A percentile compares a stretch with the other conserved stretches of the same genome.
These are phyloP conservation scores for Alouatta palliata DNA, from an alignment of 2,113 vertebrate species.

Conservation along the genomic window DNA sequence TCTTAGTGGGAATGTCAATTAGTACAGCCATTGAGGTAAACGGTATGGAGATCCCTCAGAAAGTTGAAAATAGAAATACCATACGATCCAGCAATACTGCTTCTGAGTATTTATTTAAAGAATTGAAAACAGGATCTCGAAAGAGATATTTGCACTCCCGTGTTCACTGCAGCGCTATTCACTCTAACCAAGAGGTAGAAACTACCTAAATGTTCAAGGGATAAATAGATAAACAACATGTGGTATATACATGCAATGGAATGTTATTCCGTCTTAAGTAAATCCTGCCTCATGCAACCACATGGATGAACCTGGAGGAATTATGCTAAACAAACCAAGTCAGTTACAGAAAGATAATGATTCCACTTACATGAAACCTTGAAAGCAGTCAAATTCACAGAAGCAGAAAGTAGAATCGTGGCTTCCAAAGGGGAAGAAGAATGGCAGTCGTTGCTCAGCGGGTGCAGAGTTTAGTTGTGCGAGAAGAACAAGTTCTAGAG, in stretches of 20 bases:
- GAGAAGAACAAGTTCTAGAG: neutral
- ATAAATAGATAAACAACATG: neutral
- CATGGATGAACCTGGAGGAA: neutral
- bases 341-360: no score
- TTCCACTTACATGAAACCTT: fast-evolving
- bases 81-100: neutral
- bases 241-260: no score
- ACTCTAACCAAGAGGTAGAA: neutral
- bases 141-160: neutral
- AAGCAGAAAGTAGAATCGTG: neutral
- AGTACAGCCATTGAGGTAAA: neutral
- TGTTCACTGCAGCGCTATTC: neutral
- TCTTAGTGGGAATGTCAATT: neutral
- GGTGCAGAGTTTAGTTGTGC: neutral
- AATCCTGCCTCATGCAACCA: neutral
- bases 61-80: neutral
- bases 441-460: fast-evolving
- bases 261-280: neutral
- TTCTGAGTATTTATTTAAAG: neutral
- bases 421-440: neutral
- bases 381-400: neutral
- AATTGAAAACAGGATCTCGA: neutral
- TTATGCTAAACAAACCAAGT: neutral
- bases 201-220: fast-evolving
- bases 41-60: neutral